Percentiles rank a stretch among this genome's conserved stretches.
Conservation (phyloP, 2,888 invertebrate genomes). For the Anorthoa munda region DNA sequence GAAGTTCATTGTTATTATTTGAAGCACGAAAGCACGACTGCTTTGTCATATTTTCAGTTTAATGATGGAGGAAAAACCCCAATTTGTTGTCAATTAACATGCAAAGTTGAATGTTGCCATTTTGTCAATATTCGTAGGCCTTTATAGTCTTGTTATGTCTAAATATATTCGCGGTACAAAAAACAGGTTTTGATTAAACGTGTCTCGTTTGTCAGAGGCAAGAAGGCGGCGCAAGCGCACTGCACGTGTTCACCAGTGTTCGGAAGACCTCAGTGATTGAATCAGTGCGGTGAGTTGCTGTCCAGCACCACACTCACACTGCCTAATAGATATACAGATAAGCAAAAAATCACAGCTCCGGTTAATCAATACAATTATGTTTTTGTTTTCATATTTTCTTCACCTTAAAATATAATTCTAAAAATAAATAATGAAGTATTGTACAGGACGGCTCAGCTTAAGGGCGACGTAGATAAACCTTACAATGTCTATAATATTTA, state of each 20-base stretch:
- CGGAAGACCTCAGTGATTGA: slow-evolving; percentile 76
- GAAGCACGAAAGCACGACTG: slow-evolving; percentile 16
- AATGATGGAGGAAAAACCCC: slow-evolving; percentile 37
- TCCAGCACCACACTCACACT: slow-evolving; percentile 63
- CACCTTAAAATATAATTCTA: slow-evolving; percentile 85
- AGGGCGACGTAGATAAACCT: slow-evolving; percentile 81
- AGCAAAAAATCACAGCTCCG: slow-evolving; percentile 91
- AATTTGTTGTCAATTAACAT: slow-evolving; percentile 30
- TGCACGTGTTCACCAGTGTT: slow-evolving; percentile 58
- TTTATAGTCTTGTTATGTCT: slow-evolving; percentile 34
- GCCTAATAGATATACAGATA: slow-evolving; percentile 84
- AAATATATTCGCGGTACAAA: slow-evolving; percentile 20
- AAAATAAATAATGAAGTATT: slow-evolving; percentile 90
- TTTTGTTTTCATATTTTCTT: slow-evolving; percentile 84
- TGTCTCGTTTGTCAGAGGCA: slow-evolving; percentile 21
- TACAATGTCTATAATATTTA: slow-evolving; percentile 48
- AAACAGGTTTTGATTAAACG: slow-evolving; percentile 40
- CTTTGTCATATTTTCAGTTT: slow-evolving; percentile 21
- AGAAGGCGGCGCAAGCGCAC: slow-evolving; percentile 46
- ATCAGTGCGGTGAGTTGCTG: slow-evolving; percentile 61
- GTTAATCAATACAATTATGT: slow-evolving; percentile 89
- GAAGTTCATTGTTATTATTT: slow-evolving; percentile 15
- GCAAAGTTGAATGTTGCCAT: slow-evolving; percentile 30
- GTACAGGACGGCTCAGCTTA: slow-evolving; percentile 86
- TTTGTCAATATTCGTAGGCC: slow-evolving; percentile 26